These are phyloP conservation scores for Pedionomus torquatus DNA, from an alignment of 2,113 vertebrate species.

Conservation along the genomic window DNA sequence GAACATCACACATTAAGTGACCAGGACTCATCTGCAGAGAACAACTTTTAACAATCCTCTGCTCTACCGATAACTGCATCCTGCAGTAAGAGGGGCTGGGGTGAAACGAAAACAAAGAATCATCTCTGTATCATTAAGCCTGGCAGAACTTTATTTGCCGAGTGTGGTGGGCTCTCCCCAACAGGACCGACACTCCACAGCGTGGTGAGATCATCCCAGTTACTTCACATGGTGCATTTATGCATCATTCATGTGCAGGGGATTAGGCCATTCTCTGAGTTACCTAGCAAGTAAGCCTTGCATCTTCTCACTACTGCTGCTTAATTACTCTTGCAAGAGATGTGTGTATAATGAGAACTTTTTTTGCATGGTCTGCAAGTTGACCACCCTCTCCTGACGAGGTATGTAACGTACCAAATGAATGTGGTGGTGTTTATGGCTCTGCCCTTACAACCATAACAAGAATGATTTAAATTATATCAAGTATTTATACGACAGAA, in stretches of 20 bases:
- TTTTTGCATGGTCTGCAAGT: background rate
- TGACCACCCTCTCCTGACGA: background rate
- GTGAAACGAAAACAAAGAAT: background rate
- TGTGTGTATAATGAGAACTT: rapidly evolving
- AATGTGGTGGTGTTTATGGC: background rate
- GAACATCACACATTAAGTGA: background rate
- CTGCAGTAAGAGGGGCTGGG: background rate
- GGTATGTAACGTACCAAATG: background rate
- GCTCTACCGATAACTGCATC: background rate
- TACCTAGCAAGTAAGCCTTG: background rate
- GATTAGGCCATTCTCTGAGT: background rate
- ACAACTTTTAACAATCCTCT: background rate
- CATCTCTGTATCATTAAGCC: background rate
- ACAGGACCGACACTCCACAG: background rate
- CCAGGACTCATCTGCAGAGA: background rate
- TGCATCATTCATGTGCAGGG: background rate
- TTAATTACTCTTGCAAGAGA: background rate
- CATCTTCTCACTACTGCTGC: background rate
- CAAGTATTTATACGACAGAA: background rate
- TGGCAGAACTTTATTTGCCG: background rate
- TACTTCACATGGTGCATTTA: background rate
- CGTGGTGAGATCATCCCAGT: rapidly evolving
- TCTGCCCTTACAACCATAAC: background rate
- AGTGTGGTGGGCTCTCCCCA: background rate
- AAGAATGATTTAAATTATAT: background rate